phyloP scores from a whole-genome alignment of 2,113 vertebrate species.

The Pontoporia blainvillei region DNA sequence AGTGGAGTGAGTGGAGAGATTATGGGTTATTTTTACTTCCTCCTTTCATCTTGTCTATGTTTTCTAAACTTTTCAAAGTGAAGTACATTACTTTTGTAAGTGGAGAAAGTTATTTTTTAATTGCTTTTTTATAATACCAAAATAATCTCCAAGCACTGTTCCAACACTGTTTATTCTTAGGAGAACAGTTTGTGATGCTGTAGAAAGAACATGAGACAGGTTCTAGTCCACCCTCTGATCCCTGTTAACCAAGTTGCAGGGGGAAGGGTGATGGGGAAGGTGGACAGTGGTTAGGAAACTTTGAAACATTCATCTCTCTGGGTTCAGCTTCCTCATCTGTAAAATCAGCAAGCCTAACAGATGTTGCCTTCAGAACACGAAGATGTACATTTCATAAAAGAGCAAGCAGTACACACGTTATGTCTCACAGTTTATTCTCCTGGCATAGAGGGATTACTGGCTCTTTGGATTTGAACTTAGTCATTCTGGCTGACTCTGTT shows the following conservation, averaged over 20 bases:
- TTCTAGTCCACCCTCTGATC: not conserved
- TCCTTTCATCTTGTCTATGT: not conserved
- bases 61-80: not conserved
- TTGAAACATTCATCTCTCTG: not conserved
- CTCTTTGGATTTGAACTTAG: not conserved
- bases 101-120: not conserved
- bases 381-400: not conserved
- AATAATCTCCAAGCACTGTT: not conserved
- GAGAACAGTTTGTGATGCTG: not conserved
- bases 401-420: not conserved
- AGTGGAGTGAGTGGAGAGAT: not conserved
- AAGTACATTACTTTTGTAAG: not conserved
- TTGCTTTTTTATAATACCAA: not conserved
- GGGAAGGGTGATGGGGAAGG: rapidly evolving
- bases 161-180: not conserved
- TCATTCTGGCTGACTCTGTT: not conserved
- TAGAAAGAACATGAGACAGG: not conserved
- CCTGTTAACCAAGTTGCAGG: not conserved
- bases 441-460: not conserved
- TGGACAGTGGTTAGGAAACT: not conserved
- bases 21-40: not conserved
- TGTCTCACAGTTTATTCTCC: not conserved
- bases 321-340: not conserved
- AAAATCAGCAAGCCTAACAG: not conserved
- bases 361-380: not conserved